phyloP scores from a whole-genome alignment of 2,797 vertebrate genomes.

The Peromyscus attwateri region DNA sequence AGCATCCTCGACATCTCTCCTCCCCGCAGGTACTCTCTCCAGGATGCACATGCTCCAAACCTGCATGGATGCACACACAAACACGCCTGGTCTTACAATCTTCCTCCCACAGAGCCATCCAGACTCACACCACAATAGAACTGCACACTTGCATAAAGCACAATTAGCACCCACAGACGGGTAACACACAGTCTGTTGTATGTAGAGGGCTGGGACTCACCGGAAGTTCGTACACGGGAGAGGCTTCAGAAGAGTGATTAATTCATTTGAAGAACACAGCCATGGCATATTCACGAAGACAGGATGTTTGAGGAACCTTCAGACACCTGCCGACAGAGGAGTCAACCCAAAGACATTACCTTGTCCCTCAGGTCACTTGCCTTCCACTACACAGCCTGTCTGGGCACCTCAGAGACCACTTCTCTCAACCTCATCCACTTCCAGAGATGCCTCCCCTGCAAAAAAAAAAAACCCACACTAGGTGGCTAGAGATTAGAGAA shows the following conservation, averaged over 20 bases:
- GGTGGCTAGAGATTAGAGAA: background rate
- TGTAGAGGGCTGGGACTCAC: background rate
- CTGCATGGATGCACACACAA: background rate
- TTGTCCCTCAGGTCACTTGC: background rate
- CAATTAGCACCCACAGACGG: background rate
- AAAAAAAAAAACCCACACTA: background rate
- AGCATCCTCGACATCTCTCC: background rate
- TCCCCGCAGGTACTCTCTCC: background rate
- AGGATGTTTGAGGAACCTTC: background rate
- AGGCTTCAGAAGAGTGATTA: background rate
- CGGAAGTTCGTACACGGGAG: background rate
- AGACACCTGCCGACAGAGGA: background rate
- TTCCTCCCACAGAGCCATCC: background rate
- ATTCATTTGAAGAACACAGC: background rate
- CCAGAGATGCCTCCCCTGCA: background rate
- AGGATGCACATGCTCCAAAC: background rate
- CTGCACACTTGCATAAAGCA: background rate
- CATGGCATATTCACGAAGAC: background rate
- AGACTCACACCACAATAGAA: background rate
- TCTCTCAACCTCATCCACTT: background rate
- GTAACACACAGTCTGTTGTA: background rate
- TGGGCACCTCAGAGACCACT: background rate
- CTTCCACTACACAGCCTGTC: background rate
- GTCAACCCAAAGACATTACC: background rate
- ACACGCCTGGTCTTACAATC: background rate